Evolutionary conservation across 2,888 invertebrate genomes (phyloP).

Genomic region (Pyrocoelia pectoralis): DNA sequence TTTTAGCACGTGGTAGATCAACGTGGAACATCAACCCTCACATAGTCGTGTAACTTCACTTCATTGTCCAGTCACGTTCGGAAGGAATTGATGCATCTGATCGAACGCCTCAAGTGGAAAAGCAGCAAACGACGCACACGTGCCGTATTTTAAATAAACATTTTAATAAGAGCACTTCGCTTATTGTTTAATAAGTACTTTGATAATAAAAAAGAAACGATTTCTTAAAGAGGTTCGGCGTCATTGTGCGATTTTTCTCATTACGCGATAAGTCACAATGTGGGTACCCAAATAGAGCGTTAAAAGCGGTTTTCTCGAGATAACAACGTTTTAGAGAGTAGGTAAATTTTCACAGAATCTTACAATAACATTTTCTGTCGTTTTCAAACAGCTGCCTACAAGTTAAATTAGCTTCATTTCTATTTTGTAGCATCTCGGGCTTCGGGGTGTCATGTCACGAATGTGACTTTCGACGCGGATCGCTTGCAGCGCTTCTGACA

Average conservation of each 20-base stretch:
- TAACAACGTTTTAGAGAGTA: constrained; percentile 21
- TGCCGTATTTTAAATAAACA: constrained; percentile 58
- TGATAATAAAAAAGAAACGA: constrained; percentile 4
- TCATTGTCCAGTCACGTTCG: constrained; percentile 35
- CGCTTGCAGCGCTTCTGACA: constrained; percentile 35
- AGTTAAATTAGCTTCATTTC: constrained; percentile 42
- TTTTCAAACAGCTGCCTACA: constrained; percentile 35
- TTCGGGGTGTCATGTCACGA: constrained; percentile 33
- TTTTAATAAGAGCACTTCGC: constrained; percentile 45
- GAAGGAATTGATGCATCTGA: constrained; percentile 32
- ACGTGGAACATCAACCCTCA: constrained; percentile 33
- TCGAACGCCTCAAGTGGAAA: constrained; percentile 36
- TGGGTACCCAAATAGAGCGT: no score
- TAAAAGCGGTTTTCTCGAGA: constrained; percentile 16
- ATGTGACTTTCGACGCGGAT: constrained; percentile 38
- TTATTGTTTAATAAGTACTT: constrained; percentile 19
- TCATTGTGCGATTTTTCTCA: constrained; percentile 8
- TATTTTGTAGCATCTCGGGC: constrained; percentile 37
- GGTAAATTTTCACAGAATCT: constrained; percentile 19
- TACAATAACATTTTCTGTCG: constrained; percentile 37
- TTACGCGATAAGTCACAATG: constrained; percentile 1
- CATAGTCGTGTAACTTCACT: constrained; percentile 12
- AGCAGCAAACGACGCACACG: constrained; percentile 50
- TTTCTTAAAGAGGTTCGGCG: background rate
- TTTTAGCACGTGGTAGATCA: constrained; percentile 33